Base-by-base conservation (phyloP, 2,113 vertebrate genomes). In the Odontesthes bonariensis region DNA sequence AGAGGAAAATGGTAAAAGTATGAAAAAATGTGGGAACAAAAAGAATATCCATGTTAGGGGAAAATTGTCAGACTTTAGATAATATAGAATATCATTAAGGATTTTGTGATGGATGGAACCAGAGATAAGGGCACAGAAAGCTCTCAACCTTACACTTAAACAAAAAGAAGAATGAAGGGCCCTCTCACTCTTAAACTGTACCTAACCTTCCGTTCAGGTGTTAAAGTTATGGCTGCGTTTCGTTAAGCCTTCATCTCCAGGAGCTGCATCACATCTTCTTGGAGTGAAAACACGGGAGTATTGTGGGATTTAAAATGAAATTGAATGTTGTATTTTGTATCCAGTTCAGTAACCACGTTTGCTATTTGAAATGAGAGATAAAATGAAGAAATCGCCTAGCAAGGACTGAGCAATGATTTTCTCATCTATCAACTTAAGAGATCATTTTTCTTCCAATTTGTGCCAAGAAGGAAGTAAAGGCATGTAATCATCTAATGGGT, bases 401-500 rank as follows among this genome's bases (percentile, higher is more conserved):
- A 85, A 83, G 77, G 81, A 77, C 56, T 65, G 75, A 79, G 70
- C 84, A 78, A 67, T 74, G 59, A 76, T 80, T 83, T 83, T 63
- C 75, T 71, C 80, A 82, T 91, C 88, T 83, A 92, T 92, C 90
- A 88, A 71, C 79, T 42, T 63, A 64, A 88, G 87, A 83, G 74
- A 93, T 86, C 81, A 80, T 91, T 90, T 89, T 88, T 57, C 83
- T 92, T 92, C 76, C 80, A 75, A 89, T 91, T 89, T 89, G 86
- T 87, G 58, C 83, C 81, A 82, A 51, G 73, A 85, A 87, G 89
- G 83, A 67, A 38, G 69, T 85, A 84, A 89, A 87, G 77, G 76
- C 69, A 81, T 69, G 79, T 73, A 85, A 78, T 86, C 83, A 86
- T 83, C 73, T 81, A 63, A 73, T 74, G 84, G 73, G 75, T 58